A percentile compares a stretch with the other conserved stretches of the same genome.
These are phyloP conservation scores for Rhingia rostrata DNA, from an alignment of 2,888 invertebrate species.

Conservation along the genomic window DNA sequence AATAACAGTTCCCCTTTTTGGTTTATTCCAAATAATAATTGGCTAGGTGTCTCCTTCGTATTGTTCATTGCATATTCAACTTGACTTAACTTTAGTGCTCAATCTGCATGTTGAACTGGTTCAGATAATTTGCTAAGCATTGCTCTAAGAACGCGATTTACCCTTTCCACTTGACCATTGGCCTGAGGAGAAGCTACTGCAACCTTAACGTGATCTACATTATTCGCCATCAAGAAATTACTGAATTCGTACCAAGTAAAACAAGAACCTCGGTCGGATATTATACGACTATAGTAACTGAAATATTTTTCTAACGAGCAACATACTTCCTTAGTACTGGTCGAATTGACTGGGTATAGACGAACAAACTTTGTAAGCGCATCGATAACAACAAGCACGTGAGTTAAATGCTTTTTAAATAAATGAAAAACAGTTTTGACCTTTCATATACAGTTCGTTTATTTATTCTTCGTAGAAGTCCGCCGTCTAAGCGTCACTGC, in stretches of 20 bases:
- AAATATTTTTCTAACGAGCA: slow-evolving; percentile 11
- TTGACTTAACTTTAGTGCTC: slow-evolving; percentile 18
- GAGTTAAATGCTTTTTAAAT: no score
- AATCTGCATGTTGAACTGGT: slow-evolving; percentile 1
- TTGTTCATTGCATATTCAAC: slow-evolving; percentile 76
- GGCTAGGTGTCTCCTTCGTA: slow-evolving; percentile 76
- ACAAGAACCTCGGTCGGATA: slow-evolving; percentile 26
- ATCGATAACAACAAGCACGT: slow-evolving; percentile 21
- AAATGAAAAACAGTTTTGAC: no score
- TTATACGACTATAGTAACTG: slow-evolving; percentile 14
- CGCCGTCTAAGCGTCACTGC: no score
- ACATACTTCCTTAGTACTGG: slow-evolving; percentile 25
- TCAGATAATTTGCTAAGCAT: slow-evolving; percentile 11
- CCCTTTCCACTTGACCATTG: slow-evolving; percentile 6
- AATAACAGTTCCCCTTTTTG: slow-evolving; percentile 75
- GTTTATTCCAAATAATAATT: slow-evolving; percentile 76
- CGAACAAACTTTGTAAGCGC: slow-evolving; percentile 11
- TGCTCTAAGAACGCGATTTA: background rate
- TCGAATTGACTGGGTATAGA: slow-evolving; percentile 9
- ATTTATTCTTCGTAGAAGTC: no score
- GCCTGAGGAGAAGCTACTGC: slow-evolving; percentile 6
- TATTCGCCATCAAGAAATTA: slow-evolving; percentile 56
- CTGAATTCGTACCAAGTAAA: slow-evolving; percentile 48
- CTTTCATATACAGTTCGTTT: no score
- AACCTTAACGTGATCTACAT: slow-evolving; percentile 15